Conservation (phyloP, 1,140 invertebrate species). For the Drosophila bipectinata region DNA sequence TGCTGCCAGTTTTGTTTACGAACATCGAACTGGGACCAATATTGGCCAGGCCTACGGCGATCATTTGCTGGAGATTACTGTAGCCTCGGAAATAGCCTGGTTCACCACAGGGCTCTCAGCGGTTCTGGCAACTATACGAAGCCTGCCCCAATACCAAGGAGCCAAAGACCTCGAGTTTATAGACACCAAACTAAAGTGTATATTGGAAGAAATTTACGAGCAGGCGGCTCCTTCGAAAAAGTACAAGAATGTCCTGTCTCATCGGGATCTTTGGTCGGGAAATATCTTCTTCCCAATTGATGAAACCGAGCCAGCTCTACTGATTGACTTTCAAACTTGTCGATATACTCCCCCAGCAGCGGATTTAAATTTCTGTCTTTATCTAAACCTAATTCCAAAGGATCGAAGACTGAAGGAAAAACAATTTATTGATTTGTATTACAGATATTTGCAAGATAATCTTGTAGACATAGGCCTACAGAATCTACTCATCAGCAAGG, state of each 20-base stretch:
- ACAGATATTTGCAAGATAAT: conserved; percentile 32
- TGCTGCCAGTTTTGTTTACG: conserved; percentile 78
- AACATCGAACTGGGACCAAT: conserved; percentile 29
- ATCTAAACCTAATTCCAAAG: conserved; percentile 52
- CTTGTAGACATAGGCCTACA: conserved; percentile 24
- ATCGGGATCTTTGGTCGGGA: conserved; percentile 87
- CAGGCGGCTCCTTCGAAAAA: conserved; percentile 67
- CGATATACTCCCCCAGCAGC: conserved; percentile 85
- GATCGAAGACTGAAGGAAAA: conserved; percentile 39
- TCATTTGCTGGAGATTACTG: conserved; percentile 58
- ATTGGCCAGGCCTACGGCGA: conserved; percentile 63
- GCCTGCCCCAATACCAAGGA: conserved; percentile 44
- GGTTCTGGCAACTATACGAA: conserved; percentile 45
- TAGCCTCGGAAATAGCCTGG: conserved; percentile 61
- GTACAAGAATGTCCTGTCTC: conserved; percentile 85
- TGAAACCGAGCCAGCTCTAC: conserved; percentile 78
- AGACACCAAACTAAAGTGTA: conserved; percentile 21
- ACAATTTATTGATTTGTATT: conserved; percentile 56
- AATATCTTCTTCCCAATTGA: conserved; percentile 86
- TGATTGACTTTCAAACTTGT: conserved; percentile 87
- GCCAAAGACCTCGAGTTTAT: conserved; percentile 21
- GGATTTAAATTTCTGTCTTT: conserved; percentile 84
- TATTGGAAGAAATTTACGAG: conserved; percentile 50
- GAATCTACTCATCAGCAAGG: conserved; percentile 25
- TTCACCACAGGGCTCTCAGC: conserved; percentile 66